Percentiles rank a stretch among this genome's conserved stretches.
Conservation (phyloP, 1,140 invertebrate genomes). For the Drosophila carrolli region DNA sequence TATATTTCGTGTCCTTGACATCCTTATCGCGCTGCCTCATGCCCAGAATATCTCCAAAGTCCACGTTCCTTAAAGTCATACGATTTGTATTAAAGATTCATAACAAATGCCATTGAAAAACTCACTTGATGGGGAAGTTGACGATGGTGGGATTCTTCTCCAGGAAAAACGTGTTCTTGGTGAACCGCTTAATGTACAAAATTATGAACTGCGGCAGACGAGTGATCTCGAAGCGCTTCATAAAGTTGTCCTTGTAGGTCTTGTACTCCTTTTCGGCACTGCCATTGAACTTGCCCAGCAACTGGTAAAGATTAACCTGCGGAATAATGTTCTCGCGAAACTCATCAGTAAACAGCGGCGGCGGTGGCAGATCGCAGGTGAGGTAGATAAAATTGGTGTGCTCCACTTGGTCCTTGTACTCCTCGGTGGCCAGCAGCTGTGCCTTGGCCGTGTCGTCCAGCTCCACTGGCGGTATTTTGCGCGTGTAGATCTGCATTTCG, state of each 20-base stretch:
- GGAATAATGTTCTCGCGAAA: conserved; percentile 99
- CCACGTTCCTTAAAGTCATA: conserved; percentile 91
- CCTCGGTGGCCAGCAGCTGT: conserved; percentile 91
- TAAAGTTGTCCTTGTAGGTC: conserved; percentile 99
- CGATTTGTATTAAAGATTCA: background rate
- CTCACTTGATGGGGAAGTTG: conserved; percentile 99
- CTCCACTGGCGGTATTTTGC: conserved; percentile 97
- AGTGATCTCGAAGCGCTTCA: conserved; percentile 98
- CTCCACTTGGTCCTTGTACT: conserved; percentile 94
- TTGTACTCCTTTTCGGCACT: conserved; percentile 98
- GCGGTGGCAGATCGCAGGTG: conserved; percentile 98
- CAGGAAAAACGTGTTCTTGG: conserved; percentile 99
- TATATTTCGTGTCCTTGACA: conserved; percentile 92
- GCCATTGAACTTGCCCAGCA: conserved; percentile 98
- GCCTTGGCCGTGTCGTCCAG: conserved; percentile 95
- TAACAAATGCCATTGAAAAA: conserved; percentile 51
- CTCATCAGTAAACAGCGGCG: conserved; percentile 98
- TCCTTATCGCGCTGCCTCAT: conserved; percentile 92
- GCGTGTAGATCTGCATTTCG: conserved; percentile 96
- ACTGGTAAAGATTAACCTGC: conserved; percentile 97
- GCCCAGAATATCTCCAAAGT: conserved; percentile 98
- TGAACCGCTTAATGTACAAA: conserved; percentile 98
- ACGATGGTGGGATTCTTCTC: conserved; percentile 99
- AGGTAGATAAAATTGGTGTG: conserved; percentile 97
- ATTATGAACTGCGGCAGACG: conserved; percentile 98